A percentile compares a stretch with the other conserved stretches of the same genome.
These are phyloP conservation scores for Notechis scutatus DNA, from an alignment of 2,113 vertebrate species.

Conservation along the genomic window DNA sequence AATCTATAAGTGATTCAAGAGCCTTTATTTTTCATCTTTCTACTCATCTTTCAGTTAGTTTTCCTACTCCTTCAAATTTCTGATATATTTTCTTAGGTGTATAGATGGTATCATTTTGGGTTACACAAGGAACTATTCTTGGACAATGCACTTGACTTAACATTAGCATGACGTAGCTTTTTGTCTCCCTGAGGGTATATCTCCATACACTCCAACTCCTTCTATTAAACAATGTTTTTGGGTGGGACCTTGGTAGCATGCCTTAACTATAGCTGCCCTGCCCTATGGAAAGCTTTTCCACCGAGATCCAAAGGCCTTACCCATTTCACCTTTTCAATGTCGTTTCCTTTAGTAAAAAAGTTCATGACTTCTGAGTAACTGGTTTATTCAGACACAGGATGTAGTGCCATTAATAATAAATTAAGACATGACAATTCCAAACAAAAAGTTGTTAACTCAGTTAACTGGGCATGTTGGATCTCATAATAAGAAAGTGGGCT, in stretches of 20 bases:
- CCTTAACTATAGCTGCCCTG: background rate
- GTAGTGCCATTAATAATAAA: background rate
- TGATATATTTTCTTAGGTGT: background rate
- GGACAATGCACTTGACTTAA: background rate
- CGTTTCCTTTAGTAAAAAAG: background rate
- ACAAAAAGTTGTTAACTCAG: background rate
- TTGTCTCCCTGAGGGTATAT: background rate
- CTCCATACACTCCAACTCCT: background rate
- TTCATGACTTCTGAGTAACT: background rate
- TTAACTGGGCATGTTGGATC: background rate
- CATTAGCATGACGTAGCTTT: background rate
- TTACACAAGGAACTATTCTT: background rate
- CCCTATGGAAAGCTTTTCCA: background rate
- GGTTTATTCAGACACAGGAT: background rate
- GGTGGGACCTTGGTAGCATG: background rate
- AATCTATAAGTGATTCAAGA: background rate
- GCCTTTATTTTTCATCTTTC: background rate
- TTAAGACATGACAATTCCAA: background rate
- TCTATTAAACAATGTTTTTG: background rate
- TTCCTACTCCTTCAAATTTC: background rate
- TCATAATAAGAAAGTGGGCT: background rate
- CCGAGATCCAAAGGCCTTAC: background rate
- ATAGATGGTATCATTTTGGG: background rate
- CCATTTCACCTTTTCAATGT: background rate
- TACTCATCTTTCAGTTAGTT: background rate